Conservation (phyloP, 1,140 invertebrate genomes). For the Drosophila teissieri region DNA sequence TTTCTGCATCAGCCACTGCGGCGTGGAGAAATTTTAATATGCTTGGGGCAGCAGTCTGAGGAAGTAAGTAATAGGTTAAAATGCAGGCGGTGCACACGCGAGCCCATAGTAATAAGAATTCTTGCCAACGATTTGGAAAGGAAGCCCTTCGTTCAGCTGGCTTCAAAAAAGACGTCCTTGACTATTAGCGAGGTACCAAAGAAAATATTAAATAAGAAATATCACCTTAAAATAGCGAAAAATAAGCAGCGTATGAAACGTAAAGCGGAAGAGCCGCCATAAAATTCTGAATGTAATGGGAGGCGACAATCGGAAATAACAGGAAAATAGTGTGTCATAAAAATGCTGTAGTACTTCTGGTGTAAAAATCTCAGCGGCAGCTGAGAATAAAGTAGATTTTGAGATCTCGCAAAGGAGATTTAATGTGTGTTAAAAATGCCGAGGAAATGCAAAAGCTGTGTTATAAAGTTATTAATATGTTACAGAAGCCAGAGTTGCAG, state of each 20-base stretch:
- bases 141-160: constrained; percentile 8
- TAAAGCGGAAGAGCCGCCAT: constrained; percentile 40
- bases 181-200: constrained; percentile 41
- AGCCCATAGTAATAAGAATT: constrained; percentile 65
- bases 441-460: constrained; percentile 16
- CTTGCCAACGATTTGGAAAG: constrained; percentile 22
- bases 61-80: constrained; percentile 65
- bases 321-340: constrained; percentile 76
- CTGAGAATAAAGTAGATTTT: background rate
- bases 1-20: constrained; percentile 17
- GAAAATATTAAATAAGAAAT: constrained; percentile 24
- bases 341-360: constrained; percentile 48
- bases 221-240: constrained; percentile 54
- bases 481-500: background rate
- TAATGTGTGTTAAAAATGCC: background rate
- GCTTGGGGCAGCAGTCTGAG: constrained; percentile 39
- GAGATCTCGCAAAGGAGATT: constrained; percentile 8
- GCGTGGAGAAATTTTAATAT: constrained; percentile 66
- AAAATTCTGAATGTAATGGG: constrained; percentile 46
- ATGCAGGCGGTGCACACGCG: constrained; percentile 69
- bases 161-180: constrained; percentile 65
- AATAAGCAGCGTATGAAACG: constrained; percentile 6
- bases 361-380: constrained; percentile 2
- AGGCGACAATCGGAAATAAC: constrained; percentile 74
- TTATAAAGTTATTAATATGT: background rate